Conservation (phyloP, 2,888 invertebrate species). For the Heliconius ethilla region DNA sequence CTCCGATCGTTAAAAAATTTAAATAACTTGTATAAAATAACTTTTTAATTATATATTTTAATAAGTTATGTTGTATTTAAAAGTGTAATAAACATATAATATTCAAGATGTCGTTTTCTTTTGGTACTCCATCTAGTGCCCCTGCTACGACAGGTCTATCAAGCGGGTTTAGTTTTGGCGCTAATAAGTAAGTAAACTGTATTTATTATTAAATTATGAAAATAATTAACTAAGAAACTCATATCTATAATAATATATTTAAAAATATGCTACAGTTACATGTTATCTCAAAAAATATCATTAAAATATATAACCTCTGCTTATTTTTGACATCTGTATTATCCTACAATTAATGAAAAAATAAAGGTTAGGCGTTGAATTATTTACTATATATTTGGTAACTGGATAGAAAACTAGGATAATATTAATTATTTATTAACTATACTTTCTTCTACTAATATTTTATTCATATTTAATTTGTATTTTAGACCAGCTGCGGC, state of each 20-base stretch:
- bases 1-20: not conserved
- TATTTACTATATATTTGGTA: not conserved
- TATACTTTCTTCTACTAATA: not conserved
- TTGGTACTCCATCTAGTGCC: slow-evolving; percentile 76
- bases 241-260: not conserved
- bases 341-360: not conserved
- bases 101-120: slow-evolving; percentile 70
- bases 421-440: not conserved
- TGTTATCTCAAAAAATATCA: not conserved
- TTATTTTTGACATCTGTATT: not conserved
- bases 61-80: slow-evolving; percentile 19
- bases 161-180: slow-evolving; percentile 75
- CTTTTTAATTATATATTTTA: not conserved
- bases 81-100: not conserved
- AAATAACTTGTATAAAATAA: not conserved
- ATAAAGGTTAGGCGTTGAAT: not conserved
- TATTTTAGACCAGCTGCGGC: slow-evolving; percentile 65
- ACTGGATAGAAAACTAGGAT: not conserved
- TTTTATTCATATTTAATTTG: not conserved
- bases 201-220: slow-evolving; percentile 14
- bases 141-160: slow-evolving; percentile 69
- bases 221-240: not conserved
- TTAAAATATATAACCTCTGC: slow-evolving; percentile 8
- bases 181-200: slow-evolving; percentile 67
- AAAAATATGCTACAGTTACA: not conserved